Evolutionary conservation across 2,113 vertebrate species (phyloP).

Genomic region (Budorcas taxicolor): DNA sequence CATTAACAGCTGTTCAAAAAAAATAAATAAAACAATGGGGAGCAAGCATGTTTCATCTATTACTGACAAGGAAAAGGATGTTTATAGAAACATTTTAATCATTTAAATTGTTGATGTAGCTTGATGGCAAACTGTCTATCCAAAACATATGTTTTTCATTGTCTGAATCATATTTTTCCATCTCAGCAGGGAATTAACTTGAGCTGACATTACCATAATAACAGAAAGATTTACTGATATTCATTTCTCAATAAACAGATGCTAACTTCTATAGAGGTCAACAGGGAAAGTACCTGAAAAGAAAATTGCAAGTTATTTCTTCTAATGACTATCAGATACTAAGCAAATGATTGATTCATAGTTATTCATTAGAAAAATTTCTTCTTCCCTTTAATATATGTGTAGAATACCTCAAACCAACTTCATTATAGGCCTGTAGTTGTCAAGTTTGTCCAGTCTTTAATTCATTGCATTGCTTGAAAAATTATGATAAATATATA

Average conservation of each 20-base stretch:
- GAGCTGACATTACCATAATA: slow-evolving; percentile 70
- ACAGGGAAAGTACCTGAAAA: neutral
- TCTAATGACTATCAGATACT: neutral
- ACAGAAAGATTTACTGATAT: slow-evolving; percentile 61
- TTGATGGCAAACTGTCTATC: slow-evolving; percentile 79
- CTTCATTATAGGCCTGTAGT: neutral
- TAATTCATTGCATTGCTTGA: neutral
- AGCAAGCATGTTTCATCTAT: slow-evolving; percentile 65
- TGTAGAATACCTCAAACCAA: neutral
- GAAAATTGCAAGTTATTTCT: slow-evolving; percentile 3
- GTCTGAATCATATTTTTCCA: slow-evolving; percentile 76
- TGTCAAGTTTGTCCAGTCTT: neutral
- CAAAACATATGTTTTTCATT: slow-evolving; percentile 79
- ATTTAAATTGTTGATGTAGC: slow-evolving; percentile 80
- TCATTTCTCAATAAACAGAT: slow-evolving; percentile 62
- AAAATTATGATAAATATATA: neutral
- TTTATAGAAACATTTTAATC: slow-evolving; percentile 71
- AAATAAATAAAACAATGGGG: slow-evolving; percentile 66
- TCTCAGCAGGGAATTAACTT: slow-evolving; percentile 77
- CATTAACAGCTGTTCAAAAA: slow-evolving; percentile 78
- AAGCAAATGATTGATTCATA: neutral
- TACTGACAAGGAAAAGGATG: slow-evolving; percentile 72
- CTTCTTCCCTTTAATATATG: neutral
- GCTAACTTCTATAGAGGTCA: slow-evolving; percentile 50
- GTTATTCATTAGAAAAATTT: neutral